Percentiles rank a stretch among this genome's conserved stretches.
These are phyloP conservation scores for Pachypanchax playfairii DNA, from an alignment of 2,113 vertebrate genomes.

Conservation along the genomic window DNA sequence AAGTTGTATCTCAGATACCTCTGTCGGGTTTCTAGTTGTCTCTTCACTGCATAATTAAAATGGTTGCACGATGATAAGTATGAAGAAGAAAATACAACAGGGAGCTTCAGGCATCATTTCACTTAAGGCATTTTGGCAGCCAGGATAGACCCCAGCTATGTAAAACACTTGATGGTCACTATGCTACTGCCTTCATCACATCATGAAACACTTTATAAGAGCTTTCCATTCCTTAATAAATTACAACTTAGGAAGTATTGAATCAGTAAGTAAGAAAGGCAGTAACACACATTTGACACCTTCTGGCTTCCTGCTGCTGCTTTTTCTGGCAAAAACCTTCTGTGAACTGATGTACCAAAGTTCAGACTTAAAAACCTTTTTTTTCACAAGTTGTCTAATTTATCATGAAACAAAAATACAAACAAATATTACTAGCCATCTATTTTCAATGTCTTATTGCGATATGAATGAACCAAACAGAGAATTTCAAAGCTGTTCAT, in stretches of 20 bases:
- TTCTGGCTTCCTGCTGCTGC: not conserved
- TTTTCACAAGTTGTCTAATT: not conserved
- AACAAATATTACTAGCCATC: not conserved
- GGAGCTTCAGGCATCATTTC: conserved; percentile 43
- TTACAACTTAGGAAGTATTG: conserved; percentile 4
- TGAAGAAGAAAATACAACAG: conserved; percentile 8
- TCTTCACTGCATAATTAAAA: conserved; percentile 12
- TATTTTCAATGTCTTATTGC: not conserved
- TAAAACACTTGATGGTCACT: conserved; percentile 1
- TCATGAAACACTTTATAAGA: not conserved
- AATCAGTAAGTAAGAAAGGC: not conserved
- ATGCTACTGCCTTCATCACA: conserved; percentile 9
- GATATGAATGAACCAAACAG: not conserved
- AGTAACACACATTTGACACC: not conserved
- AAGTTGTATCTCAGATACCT: not conserved
- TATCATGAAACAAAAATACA: conserved; percentile 16
- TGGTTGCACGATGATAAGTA: not conserved
- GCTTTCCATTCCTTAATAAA: conserved; percentile 1
- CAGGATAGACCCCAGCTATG: not conserved
- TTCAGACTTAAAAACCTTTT: not conserved
- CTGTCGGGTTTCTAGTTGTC: not conserved
- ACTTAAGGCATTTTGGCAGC: conserved; percentile 30
- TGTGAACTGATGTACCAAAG: conserved; percentile 3
- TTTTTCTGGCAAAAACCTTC: not conserved
- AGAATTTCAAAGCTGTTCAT: not conserved